These are phyloP conservation scores for Caenorhabditis japonica DNA, from an alignment of 2,888 invertebrate species.

Conservation along the genomic window DNA sequence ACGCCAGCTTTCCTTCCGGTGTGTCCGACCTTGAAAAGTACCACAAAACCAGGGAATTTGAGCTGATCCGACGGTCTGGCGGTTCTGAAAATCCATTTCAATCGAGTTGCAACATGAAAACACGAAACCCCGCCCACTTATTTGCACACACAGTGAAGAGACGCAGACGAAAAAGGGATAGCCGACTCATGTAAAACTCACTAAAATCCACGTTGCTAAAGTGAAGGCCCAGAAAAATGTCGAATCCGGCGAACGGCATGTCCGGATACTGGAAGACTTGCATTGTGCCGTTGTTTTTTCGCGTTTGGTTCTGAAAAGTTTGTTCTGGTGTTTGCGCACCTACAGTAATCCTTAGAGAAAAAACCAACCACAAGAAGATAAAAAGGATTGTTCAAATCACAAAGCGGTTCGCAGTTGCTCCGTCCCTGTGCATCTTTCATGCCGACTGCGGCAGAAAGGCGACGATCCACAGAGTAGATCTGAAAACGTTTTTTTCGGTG, in stretches of 20 bases:
- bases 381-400: constrained; percentile 71
- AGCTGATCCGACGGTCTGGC: constrained; percentile 29
- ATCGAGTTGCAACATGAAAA: no score
- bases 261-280: constrained; percentile 41
- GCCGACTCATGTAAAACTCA: constrained; percentile 20
- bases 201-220: constrained; percentile 44
- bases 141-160: no score
- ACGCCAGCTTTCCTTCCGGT: constrained; percentile 45
- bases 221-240: constrained; percentile 59
- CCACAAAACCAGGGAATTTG: constrained; percentile 70
- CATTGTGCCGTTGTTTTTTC: constrained; percentile 22
- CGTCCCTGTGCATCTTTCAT: constrained; percentile 54
- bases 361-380: constrained; percentile 68
- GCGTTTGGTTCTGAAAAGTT: constrained; percentile 39
- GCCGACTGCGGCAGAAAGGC: constrained; percentile 37
- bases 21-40: constrained; percentile 73
- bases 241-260: constrained; percentile 29
- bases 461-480: constrained; percentile 55
- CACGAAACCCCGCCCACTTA: no score
- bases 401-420: constrained; percentile 69
- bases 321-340: background rate
- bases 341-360: constrained; percentile 3
- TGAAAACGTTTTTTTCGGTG: no score
- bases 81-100: constrained; percentile 18
- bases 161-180: no score